Evolutionary conservation across 2,113 vertebrate species (phyloP).

Genomic region (Tupaia tana): DNA sequence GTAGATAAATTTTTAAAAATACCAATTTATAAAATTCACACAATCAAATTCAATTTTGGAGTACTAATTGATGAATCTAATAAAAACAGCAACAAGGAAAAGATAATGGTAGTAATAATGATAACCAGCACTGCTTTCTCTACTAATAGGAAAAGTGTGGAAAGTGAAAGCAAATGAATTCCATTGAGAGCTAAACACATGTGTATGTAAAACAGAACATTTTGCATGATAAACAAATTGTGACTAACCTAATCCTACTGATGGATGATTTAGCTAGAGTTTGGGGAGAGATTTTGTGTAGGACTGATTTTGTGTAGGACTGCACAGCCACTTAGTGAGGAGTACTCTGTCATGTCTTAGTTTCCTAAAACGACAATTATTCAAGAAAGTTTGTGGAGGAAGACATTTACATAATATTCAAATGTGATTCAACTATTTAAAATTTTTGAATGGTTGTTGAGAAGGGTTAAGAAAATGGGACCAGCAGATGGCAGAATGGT

Average conservation of each 20-base stretch:
- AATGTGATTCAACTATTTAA: neutral
- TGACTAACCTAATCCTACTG: neutral
- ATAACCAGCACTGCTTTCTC: neutral
- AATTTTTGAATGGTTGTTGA: neutral
- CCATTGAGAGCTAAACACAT: neutral
- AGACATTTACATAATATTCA: neutral
- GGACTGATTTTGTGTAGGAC: neutral
- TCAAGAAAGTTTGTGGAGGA: neutral
- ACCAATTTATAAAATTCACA: neutral
- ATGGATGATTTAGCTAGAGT: too few relatives aligned
- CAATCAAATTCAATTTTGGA: neutral
- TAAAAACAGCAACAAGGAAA: neutral
- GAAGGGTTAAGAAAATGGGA: neutral
- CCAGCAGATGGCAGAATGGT: too few relatives aligned
- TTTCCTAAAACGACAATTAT: neutral
- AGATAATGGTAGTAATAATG: neutral
- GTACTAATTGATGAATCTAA: neutral
- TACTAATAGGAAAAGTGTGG: neutral
- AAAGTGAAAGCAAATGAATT: neutral
- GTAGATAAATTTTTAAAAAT: neutral
- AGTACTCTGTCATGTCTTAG: neutral
- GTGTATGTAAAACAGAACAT: neutral
- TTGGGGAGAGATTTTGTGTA: neutral
- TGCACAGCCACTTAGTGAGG: rapidly evolving
- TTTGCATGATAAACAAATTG: neutral